phyloP scores from a whole-genome alignment of 1,140 invertebrate genomes.

The Bombus sylvicola region DNA sequence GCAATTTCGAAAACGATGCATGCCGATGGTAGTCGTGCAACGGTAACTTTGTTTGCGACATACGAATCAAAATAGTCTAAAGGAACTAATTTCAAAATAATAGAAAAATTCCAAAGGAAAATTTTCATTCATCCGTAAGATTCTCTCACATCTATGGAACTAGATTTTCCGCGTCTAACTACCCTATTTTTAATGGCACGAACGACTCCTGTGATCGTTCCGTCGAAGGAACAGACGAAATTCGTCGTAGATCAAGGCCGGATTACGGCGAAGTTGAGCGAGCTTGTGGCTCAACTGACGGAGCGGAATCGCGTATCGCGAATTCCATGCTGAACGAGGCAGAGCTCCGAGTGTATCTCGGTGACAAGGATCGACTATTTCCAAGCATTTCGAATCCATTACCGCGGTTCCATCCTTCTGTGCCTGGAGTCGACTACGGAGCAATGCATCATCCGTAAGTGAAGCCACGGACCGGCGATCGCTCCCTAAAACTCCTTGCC shows the following conservation, averaged over 20 bases:
- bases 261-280: neutral
- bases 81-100: neutral
- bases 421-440: conserved; percentile 73
- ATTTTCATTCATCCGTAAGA: neutral
- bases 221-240: neutral
- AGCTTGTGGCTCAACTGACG: too few relatives aligned
- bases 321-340: conserved; percentile 26
- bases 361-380: conserved; percentile 70
- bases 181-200: neutral
- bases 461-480: conserved; percentile 68
- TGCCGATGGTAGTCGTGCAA: neutral
- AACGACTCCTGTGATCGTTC: neutral
- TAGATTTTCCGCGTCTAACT: too few relatives aligned
- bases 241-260: neutral
- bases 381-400: conserved; percentile 73
- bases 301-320: conserved; percentile 35
- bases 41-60: neutral
- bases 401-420: conserved; percentile 69
- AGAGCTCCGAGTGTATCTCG: conserved; percentile 19
- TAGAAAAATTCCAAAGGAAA: neutral
- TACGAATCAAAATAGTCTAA: neutral
- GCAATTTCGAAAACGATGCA: neutral
- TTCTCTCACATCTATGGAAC: too few relatives aligned
- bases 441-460: conserved; percentile 75
- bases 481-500: conserved; percentile 53